Evolutionary conservation across 2,797 vertebrate genomes (phyloP).

Genomic region (Triplophysa yarkandensis): DNA sequence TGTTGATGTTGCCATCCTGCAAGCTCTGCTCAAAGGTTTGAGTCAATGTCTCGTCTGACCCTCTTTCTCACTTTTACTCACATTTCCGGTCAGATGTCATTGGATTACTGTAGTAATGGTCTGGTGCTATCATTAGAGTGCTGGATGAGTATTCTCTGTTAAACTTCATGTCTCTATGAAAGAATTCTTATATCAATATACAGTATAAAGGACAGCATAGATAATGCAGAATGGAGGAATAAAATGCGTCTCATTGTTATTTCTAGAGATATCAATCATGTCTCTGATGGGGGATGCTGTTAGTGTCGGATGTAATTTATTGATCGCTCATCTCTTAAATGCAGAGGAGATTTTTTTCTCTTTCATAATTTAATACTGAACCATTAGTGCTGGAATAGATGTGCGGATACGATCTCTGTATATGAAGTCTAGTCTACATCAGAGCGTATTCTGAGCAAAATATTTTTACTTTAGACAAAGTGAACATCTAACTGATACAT

Average conservation of each 20-base stretch:
- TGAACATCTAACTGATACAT: neutral
- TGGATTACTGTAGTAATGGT: neutral
- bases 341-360: neutral
- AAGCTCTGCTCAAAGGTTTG: constrained; percentile 91
- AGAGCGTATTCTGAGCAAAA: neutral
- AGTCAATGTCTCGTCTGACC: neutral
- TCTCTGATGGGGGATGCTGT: neutral
- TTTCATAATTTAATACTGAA: neutral
- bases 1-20: constrained; percentile 92
- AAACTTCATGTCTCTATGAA: neutral
- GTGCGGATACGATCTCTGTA: too few species aligned
- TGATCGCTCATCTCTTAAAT: neutral
- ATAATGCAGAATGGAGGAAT: too few species aligned
- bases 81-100: neutral
- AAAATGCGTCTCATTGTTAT: neutral
- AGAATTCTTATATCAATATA: neutral
- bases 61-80: neutral
- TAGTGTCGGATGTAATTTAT: neutral
- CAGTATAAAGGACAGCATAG: too few species aligned
- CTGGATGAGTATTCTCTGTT: neutral
- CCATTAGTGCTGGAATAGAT: neutral
- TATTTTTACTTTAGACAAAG: neutral
- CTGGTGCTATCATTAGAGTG: neutral
- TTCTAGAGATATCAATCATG: neutral
- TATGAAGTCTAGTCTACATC: neutral